Conservation (phyloP, 2,797 vertebrate species). For the Enteromius fasciolatus region DNA sequence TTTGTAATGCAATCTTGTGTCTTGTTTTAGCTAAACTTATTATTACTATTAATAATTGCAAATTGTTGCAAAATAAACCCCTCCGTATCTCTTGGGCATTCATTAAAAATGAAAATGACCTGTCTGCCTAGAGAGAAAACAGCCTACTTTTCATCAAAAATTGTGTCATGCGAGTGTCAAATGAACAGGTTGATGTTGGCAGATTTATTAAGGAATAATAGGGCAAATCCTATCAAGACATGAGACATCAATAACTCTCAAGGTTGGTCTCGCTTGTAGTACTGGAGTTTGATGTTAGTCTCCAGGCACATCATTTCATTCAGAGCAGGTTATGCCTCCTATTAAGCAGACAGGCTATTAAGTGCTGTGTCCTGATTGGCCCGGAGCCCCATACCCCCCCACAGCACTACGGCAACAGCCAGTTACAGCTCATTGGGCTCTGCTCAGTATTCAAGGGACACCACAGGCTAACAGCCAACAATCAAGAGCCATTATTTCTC, state of each 20-base stretch:
- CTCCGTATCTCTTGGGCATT: not conserved
- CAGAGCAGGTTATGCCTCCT: slow-evolving; percentile 55
- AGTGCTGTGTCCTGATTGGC: slow-evolving; percentile 49
- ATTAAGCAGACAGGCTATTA: slow-evolving; percentile 52
- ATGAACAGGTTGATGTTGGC: slow-evolving; percentile 54
- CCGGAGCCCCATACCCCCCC: not conserved
- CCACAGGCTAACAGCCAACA: slow-evolving; percentile 32
- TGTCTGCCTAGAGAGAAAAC: slow-evolving; percentile 19
- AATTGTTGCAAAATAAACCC: not conserved
- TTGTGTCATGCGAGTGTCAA: slow-evolving; percentile 46
- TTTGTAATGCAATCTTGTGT: not conserved
- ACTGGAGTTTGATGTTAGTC: slow-evolving; percentile 52
- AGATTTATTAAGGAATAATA: slow-evolving; percentile 68
- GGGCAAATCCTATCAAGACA: slow-evolving; percentile 64
- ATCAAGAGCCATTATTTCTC: slow-evolving; percentile 54
- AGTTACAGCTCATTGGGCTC: slow-evolving; percentile 53
- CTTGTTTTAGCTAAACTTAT: not conserved
- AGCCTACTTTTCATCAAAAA: slow-evolving; percentile 28
- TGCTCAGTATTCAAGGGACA: slow-evolving; percentile 55
- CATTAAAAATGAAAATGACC: slow-evolving; percentile 37
- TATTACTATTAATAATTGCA: not conserved
- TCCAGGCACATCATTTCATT: slow-evolving; percentile 58
- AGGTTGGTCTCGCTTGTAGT: slow-evolving; percentile 59
- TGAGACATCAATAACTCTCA: slow-evolving; percentile 63
- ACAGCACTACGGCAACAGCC: slow-evolving; percentile 23